These are phyloP conservation scores for Lithophane leautieri DNA, from an alignment of 2,888 invertebrate species.

Conservation along the genomic window DNA sequence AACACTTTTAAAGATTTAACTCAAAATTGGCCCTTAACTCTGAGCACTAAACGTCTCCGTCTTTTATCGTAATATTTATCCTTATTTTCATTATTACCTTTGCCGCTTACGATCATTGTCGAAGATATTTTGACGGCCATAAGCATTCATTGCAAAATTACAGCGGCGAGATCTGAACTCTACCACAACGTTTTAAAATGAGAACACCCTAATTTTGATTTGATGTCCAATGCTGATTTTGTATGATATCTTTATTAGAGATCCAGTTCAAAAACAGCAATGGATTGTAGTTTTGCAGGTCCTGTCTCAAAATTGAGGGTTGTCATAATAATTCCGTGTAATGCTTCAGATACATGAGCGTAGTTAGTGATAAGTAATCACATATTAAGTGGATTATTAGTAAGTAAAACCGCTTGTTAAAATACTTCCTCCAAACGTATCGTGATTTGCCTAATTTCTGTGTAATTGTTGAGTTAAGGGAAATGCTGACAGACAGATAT, in stretches of 20 bases:
- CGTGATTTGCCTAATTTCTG: slow-evolving; percentile 67
- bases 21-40: slow-evolving; percentile 19
- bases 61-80: slow-evolving; percentile 40
- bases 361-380: slow-evolving; percentile 66
- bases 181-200: slow-evolving; percentile 10
- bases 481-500: slow-evolving; percentile 14
- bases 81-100: slow-evolving; percentile 20
- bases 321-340: slow-evolving; percentile 22
- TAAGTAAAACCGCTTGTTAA: slow-evolving; percentile 70
- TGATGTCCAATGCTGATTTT: background rate
- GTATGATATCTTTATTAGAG: background rate
- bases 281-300: background rate
- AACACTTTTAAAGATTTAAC: slow-evolving; percentile 1
- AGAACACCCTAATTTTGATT: background rate
- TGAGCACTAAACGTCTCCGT: slow-evolving; percentile 5
- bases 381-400: slow-evolving; percentile 68
- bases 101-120: slow-evolving; percentile 23
- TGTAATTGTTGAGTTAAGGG: slow-evolving; percentile 66
- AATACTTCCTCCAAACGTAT: slow-evolving; percentile 67
- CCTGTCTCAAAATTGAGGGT: background rate
- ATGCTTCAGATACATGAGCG: slow-evolving; percentile 29
- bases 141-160: slow-evolving; percentile 35
- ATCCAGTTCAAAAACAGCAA: background rate
- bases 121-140: slow-evolving; percentile 32
- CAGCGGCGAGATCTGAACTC: slow-evolving; percentile 19